Conservation (phyloP, 2,113 vertebrate genomes). For the Rhynchomys soricoides region DNA sequence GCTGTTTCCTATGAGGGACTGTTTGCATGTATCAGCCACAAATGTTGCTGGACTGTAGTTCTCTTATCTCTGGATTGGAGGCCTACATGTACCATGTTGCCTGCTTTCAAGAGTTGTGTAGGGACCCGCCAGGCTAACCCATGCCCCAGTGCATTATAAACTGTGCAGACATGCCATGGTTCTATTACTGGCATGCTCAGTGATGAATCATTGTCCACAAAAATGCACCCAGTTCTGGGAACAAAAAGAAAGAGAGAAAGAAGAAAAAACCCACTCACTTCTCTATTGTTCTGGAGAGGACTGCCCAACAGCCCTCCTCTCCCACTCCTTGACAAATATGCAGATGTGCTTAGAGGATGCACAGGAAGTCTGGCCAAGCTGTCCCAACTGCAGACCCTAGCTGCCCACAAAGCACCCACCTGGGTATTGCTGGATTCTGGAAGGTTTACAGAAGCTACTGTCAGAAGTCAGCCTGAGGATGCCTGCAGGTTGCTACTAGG, state of each 20-base stretch:
- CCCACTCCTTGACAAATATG: not conserved
- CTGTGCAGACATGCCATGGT: constrained; percentile 57
- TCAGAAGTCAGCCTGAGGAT: not conserved
- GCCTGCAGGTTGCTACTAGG: not conserved
- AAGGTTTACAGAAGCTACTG: not conserved
- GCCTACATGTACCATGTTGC: not conserved
- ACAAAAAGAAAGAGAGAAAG: constrained; percentile 22
- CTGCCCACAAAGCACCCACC: not conserved
- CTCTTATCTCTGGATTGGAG: not conserved
- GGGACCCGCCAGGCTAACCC: constrained; percentile 28
- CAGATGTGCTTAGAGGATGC: not conserved
- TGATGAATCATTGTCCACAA: constrained; percentile 78
- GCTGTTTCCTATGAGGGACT: not conserved
- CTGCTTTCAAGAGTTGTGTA: not conserved
- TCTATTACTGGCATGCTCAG: constrained; percentile 42
- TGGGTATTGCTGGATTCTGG: not conserved
- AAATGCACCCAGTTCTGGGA: constrained; percentile 75
- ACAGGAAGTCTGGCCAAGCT: not conserved
- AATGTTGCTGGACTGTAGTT: not conserved
- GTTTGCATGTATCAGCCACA: not conserved
- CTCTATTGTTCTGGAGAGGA: constrained; percentile 68
- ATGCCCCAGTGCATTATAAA: constrained; percentile 39
- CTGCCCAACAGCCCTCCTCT: not conserved
- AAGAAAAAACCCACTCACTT: not conserved
- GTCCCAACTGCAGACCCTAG: not conserved